Evolutionary conservation across 2,113 vertebrate species (phyloP).

Genomic region (Anas platyrhynchos): DNA sequence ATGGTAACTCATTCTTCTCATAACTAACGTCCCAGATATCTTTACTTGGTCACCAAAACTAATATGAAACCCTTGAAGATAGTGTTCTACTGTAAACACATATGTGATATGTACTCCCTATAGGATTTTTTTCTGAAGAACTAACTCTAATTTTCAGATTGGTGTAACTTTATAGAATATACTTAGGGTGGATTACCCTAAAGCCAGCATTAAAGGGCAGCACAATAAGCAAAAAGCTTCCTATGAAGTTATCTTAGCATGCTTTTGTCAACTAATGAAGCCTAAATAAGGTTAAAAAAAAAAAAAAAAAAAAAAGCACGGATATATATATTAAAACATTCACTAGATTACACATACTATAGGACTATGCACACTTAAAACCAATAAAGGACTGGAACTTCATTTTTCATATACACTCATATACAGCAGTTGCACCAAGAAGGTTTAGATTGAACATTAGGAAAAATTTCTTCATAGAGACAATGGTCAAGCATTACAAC

Average conservation of each 20-base stretch:
- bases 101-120: not conserved
- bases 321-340: not conserved
- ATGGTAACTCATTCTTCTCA: slow-evolving; percentile 35
- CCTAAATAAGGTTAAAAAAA: not conserved
- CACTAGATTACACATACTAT: not conserved
- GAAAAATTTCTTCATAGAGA: not conserved
- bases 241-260: not conserved
- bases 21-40: not conserved
- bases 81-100: no score
- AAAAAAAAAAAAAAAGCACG: no score
- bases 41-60: not conserved
- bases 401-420: not conserved
- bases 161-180: not conserved
- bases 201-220: not conserved
- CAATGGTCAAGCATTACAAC: not conserved
- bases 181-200: not conserved
- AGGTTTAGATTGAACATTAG: not conserved
- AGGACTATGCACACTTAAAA: not conserved
- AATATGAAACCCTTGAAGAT: not conserved
- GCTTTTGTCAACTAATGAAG: not conserved
- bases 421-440: not conserved
- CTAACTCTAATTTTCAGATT: not conserved
- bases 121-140: not conserved
- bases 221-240: not conserved
- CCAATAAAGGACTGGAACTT: not conserved